phyloP scores from a whole-genome alignment of 1,140 invertebrate genomes.

The Conus betulinus region DNA sequence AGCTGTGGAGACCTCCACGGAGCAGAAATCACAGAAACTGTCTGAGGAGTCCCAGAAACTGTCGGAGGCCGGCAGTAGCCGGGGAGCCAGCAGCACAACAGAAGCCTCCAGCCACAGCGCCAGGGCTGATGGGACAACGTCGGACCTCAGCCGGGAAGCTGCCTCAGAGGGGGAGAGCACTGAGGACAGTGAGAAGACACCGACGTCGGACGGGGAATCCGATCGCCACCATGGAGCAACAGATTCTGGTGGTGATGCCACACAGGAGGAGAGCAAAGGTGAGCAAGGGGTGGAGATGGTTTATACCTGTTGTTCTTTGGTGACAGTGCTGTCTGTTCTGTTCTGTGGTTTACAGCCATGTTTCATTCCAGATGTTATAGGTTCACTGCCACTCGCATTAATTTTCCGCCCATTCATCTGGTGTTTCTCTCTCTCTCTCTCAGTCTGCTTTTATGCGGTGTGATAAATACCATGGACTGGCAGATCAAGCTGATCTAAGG shows the following conservation, averaged over 20 bases:
- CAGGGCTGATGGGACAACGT: slow-evolving; percentile 52
- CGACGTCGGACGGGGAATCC: slow-evolving; percentile 67
- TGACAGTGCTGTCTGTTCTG: too few species aligned
- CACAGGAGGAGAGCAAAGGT: slow-evolving; percentile 50
- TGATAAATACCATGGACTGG: too few species aligned
- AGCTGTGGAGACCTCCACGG: slow-evolving; percentile 7
- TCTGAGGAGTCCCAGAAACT: slow-evolving; percentile 42
- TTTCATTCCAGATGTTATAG: too few species aligned
- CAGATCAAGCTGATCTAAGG: too few species aligned
- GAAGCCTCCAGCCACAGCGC: slow-evolving; percentile 52
- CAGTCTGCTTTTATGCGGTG: not conserved
- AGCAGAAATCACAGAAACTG: slow-evolving; percentile 23
- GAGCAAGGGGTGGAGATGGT: not conserved
- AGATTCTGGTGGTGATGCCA: slow-evolving; percentile 56
- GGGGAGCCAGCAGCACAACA: slow-evolving; percentile 52
- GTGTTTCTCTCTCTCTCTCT: not conserved
- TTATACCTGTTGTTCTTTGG: too few species aligned
- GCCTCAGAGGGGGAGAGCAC: slow-evolving; percentile 66
- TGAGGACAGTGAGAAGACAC: slow-evolving; percentile 70
- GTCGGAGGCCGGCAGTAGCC: slow-evolving; percentile 43
- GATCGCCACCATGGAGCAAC: slow-evolving; percentile 50
- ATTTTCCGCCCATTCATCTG: not conserved
- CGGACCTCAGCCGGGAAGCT: slow-evolving; percentile 62
- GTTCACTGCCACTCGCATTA: too few species aligned
- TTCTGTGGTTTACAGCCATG: too few species aligned